phyloP scores from a whole-genome alignment of 2,797 vertebrate genomes.

The Tinamus major region DNA sequence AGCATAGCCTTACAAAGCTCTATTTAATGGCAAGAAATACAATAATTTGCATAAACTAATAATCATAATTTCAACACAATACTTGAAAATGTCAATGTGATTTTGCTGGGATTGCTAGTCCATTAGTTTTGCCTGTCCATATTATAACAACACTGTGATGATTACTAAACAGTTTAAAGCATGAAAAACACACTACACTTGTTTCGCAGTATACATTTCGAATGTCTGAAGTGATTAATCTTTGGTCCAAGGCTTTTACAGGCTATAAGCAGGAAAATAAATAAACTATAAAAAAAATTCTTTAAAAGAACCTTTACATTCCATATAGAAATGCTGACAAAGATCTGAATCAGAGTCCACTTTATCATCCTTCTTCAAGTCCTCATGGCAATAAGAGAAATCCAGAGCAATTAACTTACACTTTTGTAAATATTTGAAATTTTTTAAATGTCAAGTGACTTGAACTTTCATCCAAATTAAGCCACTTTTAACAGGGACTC shows the following conservation, averaged over 20 bases:
- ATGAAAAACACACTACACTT: background rate
- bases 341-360: background rate
- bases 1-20: background rate
- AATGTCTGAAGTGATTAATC: background rate
- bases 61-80: background rate
- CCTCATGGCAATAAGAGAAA: background rate
- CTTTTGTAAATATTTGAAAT: background rate
- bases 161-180: background rate
- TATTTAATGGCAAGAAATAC: background rate
- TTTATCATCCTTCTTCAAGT: background rate
- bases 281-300: background rate
- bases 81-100: background rate
- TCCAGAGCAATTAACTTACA: background rate
- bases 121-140: background rate
- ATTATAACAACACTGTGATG: fast-evolving
- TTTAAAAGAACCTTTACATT: background rate
- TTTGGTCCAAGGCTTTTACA: background rate
- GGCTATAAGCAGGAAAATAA: background rate
- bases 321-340: background rate
- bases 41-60: background rate
- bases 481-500: background rate
- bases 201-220: background rate
- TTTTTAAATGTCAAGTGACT: background rate
- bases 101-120: background rate
- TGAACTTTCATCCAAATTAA: background rate